phyloP scores from a whole-genome alignment of 2,113 vertebrate species.

The Phrynocephalus versicolor region DNA sequence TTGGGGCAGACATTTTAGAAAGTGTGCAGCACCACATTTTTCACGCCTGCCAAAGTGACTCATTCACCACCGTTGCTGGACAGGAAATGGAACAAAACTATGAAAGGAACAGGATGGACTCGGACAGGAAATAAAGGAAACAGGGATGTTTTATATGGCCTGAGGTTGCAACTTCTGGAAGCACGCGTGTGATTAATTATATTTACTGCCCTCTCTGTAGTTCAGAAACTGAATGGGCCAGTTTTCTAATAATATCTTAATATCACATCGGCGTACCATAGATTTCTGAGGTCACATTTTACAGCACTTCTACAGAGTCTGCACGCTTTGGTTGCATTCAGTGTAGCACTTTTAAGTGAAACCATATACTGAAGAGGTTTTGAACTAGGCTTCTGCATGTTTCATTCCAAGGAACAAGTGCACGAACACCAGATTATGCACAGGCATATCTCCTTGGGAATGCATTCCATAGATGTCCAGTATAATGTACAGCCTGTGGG shows the following conservation, averaged over 20 bases:
- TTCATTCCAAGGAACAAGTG: background rate
- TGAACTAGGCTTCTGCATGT: background rate
- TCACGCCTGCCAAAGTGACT: slow-evolving; percentile 67
- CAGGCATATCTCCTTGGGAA: background rate
- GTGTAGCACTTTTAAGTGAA: background rate
- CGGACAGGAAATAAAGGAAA: slow-evolving; percentile 68
- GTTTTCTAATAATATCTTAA: background rate
- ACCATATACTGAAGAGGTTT: background rate
- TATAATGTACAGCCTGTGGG: background rate
- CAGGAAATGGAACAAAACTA: slow-evolving; percentile 70
- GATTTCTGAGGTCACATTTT: background rate
- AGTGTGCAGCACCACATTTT: slow-evolving; percentile 46
- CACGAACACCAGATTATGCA: background rate
- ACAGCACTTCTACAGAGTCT: background rate
- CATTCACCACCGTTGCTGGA: slow-evolving; percentile 61
- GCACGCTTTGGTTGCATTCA: background rate
- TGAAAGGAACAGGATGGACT: slow-evolving; percentile 71
- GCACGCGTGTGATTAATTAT: background rate
- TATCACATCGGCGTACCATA: background rate
- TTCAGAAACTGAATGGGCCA: background rate
- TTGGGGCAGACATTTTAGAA: slow-evolving; percentile 48
- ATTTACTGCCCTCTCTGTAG: background rate
- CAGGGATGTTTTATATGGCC: slow-evolving; percentile 56
- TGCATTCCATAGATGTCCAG: background rate
- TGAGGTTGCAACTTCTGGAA: slow-evolving; percentile 45